Evolutionary conservation across 2,888 invertebrate genomes (phyloP).

Genomic region (Erannis defoliaria): DNA sequence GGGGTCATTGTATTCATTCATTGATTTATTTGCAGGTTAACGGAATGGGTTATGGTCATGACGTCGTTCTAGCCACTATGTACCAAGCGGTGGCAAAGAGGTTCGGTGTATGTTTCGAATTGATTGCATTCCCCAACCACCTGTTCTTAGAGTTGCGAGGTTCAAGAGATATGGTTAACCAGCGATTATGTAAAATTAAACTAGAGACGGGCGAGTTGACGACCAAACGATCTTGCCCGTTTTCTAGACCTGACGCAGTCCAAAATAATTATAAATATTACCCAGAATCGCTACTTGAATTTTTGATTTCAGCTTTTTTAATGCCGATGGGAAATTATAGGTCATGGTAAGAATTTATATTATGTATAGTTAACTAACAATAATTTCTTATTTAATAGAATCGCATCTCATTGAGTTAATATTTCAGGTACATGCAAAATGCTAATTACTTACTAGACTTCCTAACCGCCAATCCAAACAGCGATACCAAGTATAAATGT

Average conservation of each 20-base stretch:
- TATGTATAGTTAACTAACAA: not conserved
- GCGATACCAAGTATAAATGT: constrained; percentile 40
- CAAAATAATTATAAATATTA: constrained; percentile 49
- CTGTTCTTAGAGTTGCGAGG: constrained; percentile 69
- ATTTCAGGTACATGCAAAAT: constrained; percentile 62
- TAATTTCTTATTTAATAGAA: too few species aligned
- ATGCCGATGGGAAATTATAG: constrained; percentile 60
- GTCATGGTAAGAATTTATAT: constrained; percentile 54
- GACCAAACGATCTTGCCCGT: constrained; percentile 65
- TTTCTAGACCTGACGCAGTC: constrained; percentile 37
- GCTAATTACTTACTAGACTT: constrained; percentile 61
- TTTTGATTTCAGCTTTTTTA: constrained; percentile 57
- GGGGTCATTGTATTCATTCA: too few species aligned
- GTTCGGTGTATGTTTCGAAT: constrained; percentile 64
- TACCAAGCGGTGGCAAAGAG: constrained; percentile 66
- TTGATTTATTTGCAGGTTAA: constrained; percentile 58
- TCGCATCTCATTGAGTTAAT: not conserved
- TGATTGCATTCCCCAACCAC: constrained; percentile 71
- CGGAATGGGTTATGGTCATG: constrained; percentile 56
- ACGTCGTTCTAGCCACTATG: constrained; percentile 59
- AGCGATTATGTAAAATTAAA: constrained; percentile 57
- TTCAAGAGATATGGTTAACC: constrained; percentile 29
- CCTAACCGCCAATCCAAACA: constrained; percentile 45
- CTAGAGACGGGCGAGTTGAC: constrained; percentile 60
- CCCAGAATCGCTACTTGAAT: constrained; percentile 62